A percentile compares a stretch with the other conserved stretches of the same genome.
phyloP scores from a whole-genome alignment of 2,888 invertebrate species.

The Papilio protenor region DNA sequence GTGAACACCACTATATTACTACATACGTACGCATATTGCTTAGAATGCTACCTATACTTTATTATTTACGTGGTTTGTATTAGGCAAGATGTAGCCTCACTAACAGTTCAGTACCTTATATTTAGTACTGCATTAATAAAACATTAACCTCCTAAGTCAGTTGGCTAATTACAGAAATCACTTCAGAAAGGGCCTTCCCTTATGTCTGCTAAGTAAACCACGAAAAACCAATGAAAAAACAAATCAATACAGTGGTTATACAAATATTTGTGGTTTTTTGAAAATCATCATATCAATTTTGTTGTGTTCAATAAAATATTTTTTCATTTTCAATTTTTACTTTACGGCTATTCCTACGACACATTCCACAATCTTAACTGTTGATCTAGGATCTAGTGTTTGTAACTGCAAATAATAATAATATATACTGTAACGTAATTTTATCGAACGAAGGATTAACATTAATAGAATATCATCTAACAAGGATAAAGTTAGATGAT shows the following conservation, averaged over 20 bases:
- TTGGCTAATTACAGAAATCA: not conserved
- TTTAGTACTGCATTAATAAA: not conserved
- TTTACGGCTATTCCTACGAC: too few species aligned
- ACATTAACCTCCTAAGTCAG: not conserved
- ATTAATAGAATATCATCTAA: too few species aligned
- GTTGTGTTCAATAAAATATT: too few species aligned
- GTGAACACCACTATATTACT: slow-evolving; percentile 29
- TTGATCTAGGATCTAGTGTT: too few species aligned
- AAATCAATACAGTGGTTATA: not conserved
- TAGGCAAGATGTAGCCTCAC: not conserved
- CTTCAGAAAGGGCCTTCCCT: not conserved
- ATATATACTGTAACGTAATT: too few species aligned
- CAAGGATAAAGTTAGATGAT: too few species aligned
- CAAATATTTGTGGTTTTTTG: not conserved
- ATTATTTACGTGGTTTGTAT: slow-evolving; percentile 3
- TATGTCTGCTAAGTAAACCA: not conserved
- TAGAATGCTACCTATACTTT: slow-evolving; percentile 27
- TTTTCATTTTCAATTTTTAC: too few species aligned
- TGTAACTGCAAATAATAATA: too few species aligned
- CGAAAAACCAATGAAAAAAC: not conserved
- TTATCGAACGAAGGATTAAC: too few species aligned
- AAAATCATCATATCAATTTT: not conserved
- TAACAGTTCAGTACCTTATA: not conserved
- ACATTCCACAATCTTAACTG: too few species aligned
- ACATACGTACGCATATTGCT: slow-evolving; percentile 45